Base-by-base conservation (phyloP, 1,140 invertebrate genomes). In the Macrobrachium rosenbergii region DNA sequence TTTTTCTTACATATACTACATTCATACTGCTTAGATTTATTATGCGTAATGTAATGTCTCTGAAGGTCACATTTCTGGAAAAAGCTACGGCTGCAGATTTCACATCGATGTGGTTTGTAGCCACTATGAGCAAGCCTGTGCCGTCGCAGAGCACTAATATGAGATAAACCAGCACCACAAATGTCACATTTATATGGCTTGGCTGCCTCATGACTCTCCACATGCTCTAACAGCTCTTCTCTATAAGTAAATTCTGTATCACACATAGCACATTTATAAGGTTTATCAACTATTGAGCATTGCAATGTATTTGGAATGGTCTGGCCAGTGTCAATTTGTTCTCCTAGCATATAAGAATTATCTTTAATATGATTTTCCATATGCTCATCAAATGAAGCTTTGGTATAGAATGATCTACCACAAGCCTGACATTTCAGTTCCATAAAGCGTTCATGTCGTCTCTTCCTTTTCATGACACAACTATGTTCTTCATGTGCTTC, bases 191-290 rank as follows among this genome's bases (percentile, higher is more conserved):
- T 85, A 69, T 89, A 90, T 5, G 89, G 89, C 78, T 90, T 90
- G 52, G 88, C 89, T 58, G 87, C 90, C 69, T 89, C 88, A 82
- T 90, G 90, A 76, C 83, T 88, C 21, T 89, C 78, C 21, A 64
- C 60, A 84, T 90, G 90, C 67, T 86, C 88, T 23, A 77, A 78
- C 12, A 90, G 83, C 62, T 87, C 88, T 75, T 88, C 87, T 63
- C 89, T 90, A 16, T 81, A 86, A 52, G 81, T 64, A 77, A 90
- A 89, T 67, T 89, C 87, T 82, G 87, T 91, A 43, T 92, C 91
- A 79, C 94, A 94, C 5, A 91, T 91, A 17, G 92, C 92, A 90
- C 94, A 94, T 87, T 92, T 93, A 86, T 94, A 94, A 5, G 93
- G 93, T 59, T 91, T 92, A 17, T 92, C 92, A 8, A 93, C 92